Evolutionary conservation across 2,888 invertebrate genomes (phyloP).

Genomic region (Clusia tigrina): DNA sequence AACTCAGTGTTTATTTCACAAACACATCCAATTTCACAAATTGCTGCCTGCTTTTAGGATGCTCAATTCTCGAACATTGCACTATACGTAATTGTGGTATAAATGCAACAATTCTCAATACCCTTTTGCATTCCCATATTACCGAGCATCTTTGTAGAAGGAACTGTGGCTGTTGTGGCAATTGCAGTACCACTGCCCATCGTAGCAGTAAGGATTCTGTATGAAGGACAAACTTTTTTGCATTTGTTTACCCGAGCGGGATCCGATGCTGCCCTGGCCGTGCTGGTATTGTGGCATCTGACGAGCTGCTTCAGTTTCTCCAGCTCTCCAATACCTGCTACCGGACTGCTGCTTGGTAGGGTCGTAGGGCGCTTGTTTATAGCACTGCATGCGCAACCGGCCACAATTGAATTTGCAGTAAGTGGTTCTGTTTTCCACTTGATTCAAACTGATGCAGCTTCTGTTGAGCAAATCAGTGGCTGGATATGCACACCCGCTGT

Average conservation of each 20-base stretch:
- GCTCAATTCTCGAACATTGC: too few species aligned
- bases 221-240: constrained; percentile 64
- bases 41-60: too few species aligned
- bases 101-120: neutral
- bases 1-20: too few species aligned
- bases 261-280: constrained; percentile 57
- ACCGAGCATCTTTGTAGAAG: neutral
- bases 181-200: constrained; percentile 53
- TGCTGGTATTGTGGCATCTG: constrained; percentile 45
- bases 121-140: neutral
- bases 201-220: constrained; percentile 59
- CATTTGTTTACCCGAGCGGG: constrained; percentile 58
- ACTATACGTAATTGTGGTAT: too few species aligned
- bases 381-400: constrained; percentile 29
- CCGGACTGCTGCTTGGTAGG: neutral
- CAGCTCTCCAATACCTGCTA: neutral
- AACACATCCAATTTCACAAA: too few species aligned
- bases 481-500: constrained; percentile 49
- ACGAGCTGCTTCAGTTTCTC: neutral
- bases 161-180: constrained; percentile 54
- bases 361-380: constrained; percentile 17
- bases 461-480: constrained; percentile 61
- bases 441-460: constrained; percentile 60
- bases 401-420: constrained; percentile 28
- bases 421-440: constrained; percentile 43